Evolutionary conservation across 2,113 vertebrate species (phyloP).

Genomic region (Suricata suricatta): DNA sequence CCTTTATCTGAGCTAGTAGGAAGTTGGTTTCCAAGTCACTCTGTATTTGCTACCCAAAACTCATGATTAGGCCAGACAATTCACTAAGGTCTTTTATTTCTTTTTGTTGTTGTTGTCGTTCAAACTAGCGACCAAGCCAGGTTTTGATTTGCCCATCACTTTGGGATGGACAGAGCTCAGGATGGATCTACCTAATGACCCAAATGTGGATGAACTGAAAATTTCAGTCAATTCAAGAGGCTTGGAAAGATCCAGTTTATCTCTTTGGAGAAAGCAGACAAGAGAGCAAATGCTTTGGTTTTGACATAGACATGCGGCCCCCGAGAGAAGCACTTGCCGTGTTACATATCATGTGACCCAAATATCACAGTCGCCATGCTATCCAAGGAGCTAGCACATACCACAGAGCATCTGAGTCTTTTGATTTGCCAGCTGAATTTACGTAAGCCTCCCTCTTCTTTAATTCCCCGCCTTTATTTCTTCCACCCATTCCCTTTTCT

Average conservation of each 20-base stretch:
- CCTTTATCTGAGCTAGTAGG: not conserved
- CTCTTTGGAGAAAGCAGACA: not conserved
- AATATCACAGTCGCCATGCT: not conserved
- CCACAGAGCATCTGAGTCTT: not conserved
- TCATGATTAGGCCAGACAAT: not conserved
- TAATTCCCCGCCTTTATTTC: not conserved
- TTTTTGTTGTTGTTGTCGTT: not conserved
- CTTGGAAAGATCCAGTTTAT: not conserved
- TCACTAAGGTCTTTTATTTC: not conserved
- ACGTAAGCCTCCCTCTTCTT: not conserved
- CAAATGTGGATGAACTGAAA: not conserved
- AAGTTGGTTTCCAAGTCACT: not conserved
- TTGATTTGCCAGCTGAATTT: not conserved
- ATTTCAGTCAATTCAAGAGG: not conserved
- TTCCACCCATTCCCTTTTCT: not conserved
- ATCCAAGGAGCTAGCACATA: not conserved
- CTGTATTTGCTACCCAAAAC: not conserved
- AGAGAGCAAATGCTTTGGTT: not conserved
- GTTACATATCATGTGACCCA: rapidly evolving
- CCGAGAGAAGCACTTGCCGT: not conserved
- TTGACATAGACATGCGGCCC: not conserved
- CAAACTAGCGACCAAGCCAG: not conserved
- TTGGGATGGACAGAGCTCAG: not conserved
- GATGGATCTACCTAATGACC: not conserved
- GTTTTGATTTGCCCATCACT: not conserved